A percentile compares a stretch with the other conserved stretches of the same genome.
These are phyloP conservation scores for Leucoraja erinaceus DNA, from an alignment of 2,113 vertebrate species.

Conservation along the genomic window DNA sequence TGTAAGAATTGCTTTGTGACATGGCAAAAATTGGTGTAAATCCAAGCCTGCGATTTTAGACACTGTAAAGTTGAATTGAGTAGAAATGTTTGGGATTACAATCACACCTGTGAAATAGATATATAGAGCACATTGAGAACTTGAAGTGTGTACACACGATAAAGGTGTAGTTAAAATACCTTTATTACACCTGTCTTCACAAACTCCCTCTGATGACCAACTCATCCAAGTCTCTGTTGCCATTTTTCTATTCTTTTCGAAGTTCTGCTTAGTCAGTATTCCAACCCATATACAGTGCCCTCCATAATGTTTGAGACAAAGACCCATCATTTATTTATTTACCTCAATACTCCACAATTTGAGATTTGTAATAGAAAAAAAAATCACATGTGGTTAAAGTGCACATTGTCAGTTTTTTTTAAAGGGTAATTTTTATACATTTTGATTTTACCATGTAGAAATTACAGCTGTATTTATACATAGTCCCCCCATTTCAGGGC, in stretches of 20 bases:
- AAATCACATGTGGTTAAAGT: too few species aligned
- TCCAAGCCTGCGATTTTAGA: not conserved
- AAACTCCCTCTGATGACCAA: not conserved
- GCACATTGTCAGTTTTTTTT: too few species aligned
- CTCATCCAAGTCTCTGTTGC: not conserved
- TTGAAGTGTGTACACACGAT: not conserved
- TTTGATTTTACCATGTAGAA: too few species aligned
- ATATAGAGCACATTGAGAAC: not conserved
- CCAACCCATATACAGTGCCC: too few species aligned
- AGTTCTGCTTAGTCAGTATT: not conserved
- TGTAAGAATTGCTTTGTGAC: not conserved
- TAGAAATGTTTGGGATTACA: not conserved
- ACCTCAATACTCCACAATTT: too few species aligned
- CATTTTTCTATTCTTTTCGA: too few species aligned
- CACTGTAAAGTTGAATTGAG: not conserved
- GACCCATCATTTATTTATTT: too few species aligned
- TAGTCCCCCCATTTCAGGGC: too few species aligned
- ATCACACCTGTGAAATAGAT: not conserved
- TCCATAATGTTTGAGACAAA: too few species aligned
- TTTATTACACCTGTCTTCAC: not conserved
- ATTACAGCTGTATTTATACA: too few species aligned
- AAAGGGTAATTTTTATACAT: too few species aligned
- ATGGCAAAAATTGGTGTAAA: not conserved
- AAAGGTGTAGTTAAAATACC: not conserved
- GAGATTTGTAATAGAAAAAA: too few species aligned